Evolutionary conservation across 92 coral and sea anemone species (phyloP), one percentile per base, ranked within the genome.

Genomic region (Phenganax subtilis): DNA sequence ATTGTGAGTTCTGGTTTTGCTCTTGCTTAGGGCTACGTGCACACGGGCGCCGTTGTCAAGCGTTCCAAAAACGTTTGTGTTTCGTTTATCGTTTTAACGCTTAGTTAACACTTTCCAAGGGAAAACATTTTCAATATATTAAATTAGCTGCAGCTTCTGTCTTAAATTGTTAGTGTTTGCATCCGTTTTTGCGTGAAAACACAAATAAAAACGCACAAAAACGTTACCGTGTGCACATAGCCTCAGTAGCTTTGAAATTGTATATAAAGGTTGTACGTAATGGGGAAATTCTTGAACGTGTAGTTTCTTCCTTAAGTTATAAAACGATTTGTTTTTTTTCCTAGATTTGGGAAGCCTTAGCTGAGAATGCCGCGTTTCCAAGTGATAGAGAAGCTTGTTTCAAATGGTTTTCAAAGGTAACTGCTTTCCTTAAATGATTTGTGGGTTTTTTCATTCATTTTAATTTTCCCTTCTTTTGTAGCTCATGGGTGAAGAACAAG

Each of bases 401-500:
- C 75, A 94, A 94, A 80, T 94, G 98, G 98, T 94, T 91, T 86
- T 94, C 98, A 57, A 94, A 94, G 97, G 97, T 94, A 90, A 87
- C 15, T 6, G 30, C 14, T 59, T 31, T 0, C 57, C 57, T 9
- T 10, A 76, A 25, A 27, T n/a, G 57, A 15, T 6, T 51, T 59
- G 27, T 14, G 47, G 47, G 0, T 37, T 37, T 37, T 20, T 37
- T 37, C 47, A 37, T 37, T 2, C 47, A 37, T 2, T 37, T 5
- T 52, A 7, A 62, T 17, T 30, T 55, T 51, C 51, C 59, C 75
- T 54, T 6, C 51, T 57, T n/a, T 61, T 80, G 12, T 52, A 93
- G 98, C 86, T 93, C 37, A 94, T 94, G 98, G 98, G 98, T 1
- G 98, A 94, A 86, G 98, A 94, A 66, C 98, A 93, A 56, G 98